phyloP scores from a whole-genome alignment of 2,888 invertebrate species.

The Drosophila sordidula region DNA sequence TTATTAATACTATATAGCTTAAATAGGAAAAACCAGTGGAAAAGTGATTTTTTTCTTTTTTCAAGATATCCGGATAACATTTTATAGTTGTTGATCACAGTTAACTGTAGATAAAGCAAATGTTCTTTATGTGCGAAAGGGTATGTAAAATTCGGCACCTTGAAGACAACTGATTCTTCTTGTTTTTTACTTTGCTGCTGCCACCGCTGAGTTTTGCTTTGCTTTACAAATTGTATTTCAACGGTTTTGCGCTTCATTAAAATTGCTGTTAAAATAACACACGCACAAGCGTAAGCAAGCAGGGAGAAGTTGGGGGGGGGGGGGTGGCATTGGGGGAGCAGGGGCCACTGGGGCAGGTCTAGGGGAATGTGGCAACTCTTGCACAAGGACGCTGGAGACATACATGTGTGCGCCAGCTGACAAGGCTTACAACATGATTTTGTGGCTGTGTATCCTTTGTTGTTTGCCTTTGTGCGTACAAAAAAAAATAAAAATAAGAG shows the following conservation, averaged over 20 bases:
- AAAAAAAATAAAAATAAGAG: slow-evolving; percentile 27
- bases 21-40: too few species aligned
- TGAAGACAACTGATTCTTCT: background rate
- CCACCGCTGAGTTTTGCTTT: slow-evolving; percentile 36
- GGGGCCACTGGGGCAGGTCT: background rate
- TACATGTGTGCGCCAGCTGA: slow-evolving; percentile 57
- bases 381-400: slow-evolving; percentile 61
- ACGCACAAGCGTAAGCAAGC: slow-evolving; percentile 51
- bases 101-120: too few species aligned
- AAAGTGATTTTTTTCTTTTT: too few species aligned
- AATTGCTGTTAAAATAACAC: slow-evolving; percentile 80
- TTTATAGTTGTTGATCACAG: too few species aligned
- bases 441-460: slow-evolving; percentile 63
- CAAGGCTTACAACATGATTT: slow-evolving; percentile 75
- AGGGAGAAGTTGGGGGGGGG: background rate
- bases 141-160: background rate
- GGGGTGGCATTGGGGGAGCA: background rate
- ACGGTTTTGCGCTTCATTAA: slow-evolving; percentile 79
- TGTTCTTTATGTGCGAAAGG: background rate
- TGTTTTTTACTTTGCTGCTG: slow-evolving; percentile 2
- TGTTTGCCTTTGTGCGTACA: slow-evolving; percentile 51
- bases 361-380: slow-evolving; percentile 37
- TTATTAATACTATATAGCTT: too few species aligned
- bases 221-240: slow-evolving; percentile 78
- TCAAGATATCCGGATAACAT: too few species aligned